A percentile compares a stretch with the other conserved stretches of the same genome.
Evolutionary conservation across 1,140 invertebrate species (phyloP).

Genomic region (Battus philenor): DNA sequence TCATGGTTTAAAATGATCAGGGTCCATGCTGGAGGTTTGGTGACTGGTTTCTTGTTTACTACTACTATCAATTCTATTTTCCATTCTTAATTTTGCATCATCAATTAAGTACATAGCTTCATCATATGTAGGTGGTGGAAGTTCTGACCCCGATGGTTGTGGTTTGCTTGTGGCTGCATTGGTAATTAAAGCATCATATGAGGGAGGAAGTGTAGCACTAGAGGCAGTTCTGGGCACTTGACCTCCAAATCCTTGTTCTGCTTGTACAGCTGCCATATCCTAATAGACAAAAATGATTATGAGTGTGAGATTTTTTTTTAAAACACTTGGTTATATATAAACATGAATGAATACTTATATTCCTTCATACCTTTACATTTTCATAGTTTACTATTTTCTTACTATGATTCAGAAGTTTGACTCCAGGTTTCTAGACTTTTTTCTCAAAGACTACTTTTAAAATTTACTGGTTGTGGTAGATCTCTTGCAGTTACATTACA

Average conservation of each 20-base stretch:
- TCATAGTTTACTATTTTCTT: no score
- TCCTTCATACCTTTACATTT: no score
- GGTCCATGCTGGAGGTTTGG: constrained; percentile 34
- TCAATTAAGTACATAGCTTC: constrained; percentile 78
- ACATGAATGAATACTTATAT: no score
- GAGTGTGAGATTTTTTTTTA: no score
- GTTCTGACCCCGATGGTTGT: constrained; percentile 68
- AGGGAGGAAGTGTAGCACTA: constrained; percentile 76
- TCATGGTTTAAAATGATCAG: constrained; percentile 56
- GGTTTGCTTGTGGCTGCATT: constrained; percentile 53
- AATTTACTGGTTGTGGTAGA: no score
- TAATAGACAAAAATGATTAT: constrained; percentile 47
- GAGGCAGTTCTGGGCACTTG: constrained; percentile 73
- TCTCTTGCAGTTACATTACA: no score
- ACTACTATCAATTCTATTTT: constrained; percentile 43
- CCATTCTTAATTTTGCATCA: constrained; percentile 62
- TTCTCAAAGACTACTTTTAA: no score
- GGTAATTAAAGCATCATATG: constrained; percentile 76
- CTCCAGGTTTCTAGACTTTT: no score
- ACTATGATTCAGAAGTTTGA: no score
- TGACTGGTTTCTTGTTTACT: constrained; percentile 57
- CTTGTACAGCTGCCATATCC: constrained; percentile 75
- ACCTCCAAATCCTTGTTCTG: constrained; percentile 63
- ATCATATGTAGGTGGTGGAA: constrained; percentile 78
- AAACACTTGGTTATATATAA: no score